Evolutionary conservation across 2,888 invertebrate genomes (phyloP).

Genomic region (Cantharis rustica): DNA sequence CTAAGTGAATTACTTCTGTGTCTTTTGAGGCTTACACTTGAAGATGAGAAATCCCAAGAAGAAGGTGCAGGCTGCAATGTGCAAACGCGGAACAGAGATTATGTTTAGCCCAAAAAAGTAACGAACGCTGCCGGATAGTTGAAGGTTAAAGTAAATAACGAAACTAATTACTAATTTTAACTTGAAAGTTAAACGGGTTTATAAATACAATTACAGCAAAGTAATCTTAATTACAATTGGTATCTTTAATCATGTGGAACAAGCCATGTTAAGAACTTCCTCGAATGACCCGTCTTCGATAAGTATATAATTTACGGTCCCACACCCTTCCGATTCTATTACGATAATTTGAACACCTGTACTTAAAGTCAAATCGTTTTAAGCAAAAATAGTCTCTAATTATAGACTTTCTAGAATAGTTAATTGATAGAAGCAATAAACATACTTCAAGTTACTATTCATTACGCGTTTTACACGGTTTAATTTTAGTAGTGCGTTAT

Average conservation of each 20-base stretch:
- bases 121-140: not conserved
- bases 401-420: slow-evolving; percentile 41
- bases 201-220: slow-evolving; percentile 30
- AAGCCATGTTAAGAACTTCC: slow-evolving; percentile 37
- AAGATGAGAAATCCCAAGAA: too few species aligned
- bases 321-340: slow-evolving; percentile 55
- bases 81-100: too few species aligned
- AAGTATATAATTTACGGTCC: slow-evolving; percentile 50
- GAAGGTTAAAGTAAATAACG: not conserved
- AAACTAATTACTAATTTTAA: not conserved
- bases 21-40: too few species aligned
- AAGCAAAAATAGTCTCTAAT: slow-evolving; percentile 43
- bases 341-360: slow-evolving; percentile 56
- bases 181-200: not conserved
- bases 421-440: slow-evolving; percentile 39
- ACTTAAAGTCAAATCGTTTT: slow-evolving; percentile 43
- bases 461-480: slow-evolving; percentile 40
- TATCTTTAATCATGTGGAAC: slow-evolving; percentile 40
- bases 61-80: too few species aligned
- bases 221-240: slow-evolving; percentile 40
- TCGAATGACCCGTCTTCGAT: slow-evolving; percentile 42
- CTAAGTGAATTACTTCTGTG: too few species aligned
- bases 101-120: not conserved
- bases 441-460: slow-evolving; percentile 35
- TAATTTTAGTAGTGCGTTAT: slow-evolving; percentile 35